A percentile compares a stretch with the other conserved stretches of the same genome.
Evolutionary conservation across 2,888 invertebrate genomes (phyloP).

Genomic region (Apamea epomidion): DNA sequence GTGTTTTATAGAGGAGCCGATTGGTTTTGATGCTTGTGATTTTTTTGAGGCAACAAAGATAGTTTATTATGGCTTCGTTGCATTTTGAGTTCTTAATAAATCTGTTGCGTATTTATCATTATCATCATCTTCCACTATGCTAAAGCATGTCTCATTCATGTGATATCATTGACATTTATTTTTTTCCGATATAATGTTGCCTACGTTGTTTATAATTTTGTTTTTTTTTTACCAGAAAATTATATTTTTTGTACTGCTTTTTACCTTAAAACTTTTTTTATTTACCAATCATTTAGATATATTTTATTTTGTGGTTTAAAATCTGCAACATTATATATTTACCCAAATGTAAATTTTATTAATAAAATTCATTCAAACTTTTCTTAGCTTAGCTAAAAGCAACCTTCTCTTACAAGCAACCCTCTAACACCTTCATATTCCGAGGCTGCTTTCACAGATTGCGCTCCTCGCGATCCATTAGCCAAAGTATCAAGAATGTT

Average conservation of each 20-base stretch:
- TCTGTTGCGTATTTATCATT: neutral
- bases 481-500: slow-evolving; percentile 73
- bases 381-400: slow-evolving; percentile 4
- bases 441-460: slow-evolving; percentile 28
- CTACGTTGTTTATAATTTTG: neutral
- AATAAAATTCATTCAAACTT: neutral
- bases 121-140: too few relatives aligned
- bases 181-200: neutral
- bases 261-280: neutral
- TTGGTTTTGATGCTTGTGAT: slow-evolving; percentile 70
- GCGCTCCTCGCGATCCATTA: slow-evolving; percentile 35
- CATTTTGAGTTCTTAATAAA: too few relatives aligned
- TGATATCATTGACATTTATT: neutral
- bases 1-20: slow-evolving; percentile 53
- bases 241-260: too few relatives aligned
- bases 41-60: neutral
- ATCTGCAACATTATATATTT: neutral
- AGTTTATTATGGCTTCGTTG: too few relatives aligned
- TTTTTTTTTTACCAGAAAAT: too few relatives aligned
- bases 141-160: neutral
- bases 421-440: neutral
- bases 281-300: too few relatives aligned
- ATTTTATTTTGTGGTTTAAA: neutral
- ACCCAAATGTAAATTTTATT: neutral
- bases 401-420: neutral